phyloP scores from a whole-genome alignment of 2,113 vertebrate species.

The Nycticryphes semicollaris region DNA sequence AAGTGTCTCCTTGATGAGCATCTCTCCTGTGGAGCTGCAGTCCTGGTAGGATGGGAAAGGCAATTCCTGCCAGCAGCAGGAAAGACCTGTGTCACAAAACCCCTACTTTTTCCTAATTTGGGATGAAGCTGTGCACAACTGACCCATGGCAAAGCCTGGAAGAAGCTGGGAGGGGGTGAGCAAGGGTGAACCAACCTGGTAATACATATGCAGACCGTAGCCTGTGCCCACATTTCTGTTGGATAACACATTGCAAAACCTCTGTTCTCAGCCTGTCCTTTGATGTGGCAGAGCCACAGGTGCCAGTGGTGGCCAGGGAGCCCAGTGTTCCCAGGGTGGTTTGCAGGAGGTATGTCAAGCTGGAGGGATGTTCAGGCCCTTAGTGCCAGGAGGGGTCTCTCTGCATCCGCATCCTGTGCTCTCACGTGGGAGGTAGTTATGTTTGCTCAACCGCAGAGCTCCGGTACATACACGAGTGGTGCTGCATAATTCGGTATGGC shows the following conservation, averaged over 20 bases:
- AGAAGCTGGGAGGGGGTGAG: background rate
- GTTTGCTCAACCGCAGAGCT: fast-evolving
- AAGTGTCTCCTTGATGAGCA: background rate
- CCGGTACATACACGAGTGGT: fast-evolving
- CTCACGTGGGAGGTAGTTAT: fast-evolving
- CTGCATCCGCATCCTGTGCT: background rate
- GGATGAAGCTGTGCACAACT: background rate
- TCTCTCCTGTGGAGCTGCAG: background rate
- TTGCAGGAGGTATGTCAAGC: background rate
- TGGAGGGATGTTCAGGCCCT: background rate
- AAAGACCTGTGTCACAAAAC: background rate
- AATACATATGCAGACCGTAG: fast-evolving
- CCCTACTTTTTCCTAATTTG: background rate
- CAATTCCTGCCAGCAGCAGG: background rate
- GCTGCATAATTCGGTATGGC: background rate
- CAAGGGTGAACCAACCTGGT: background rate
- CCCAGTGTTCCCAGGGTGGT: no score
- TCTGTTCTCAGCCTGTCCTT: no score
- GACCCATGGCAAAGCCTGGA: background rate
- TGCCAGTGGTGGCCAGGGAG: background rate
- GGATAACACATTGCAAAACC: background rate
- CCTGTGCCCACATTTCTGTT: fast-evolving
- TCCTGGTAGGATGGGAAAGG: background rate
- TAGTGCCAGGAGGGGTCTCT: background rate
- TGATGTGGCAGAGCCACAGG: fast-evolving